phyloP scores from a whole-genome alignment of 30 jellyfish, hydroid and myxozoan genomes.

The Rhopilema esculentum region DNA sequence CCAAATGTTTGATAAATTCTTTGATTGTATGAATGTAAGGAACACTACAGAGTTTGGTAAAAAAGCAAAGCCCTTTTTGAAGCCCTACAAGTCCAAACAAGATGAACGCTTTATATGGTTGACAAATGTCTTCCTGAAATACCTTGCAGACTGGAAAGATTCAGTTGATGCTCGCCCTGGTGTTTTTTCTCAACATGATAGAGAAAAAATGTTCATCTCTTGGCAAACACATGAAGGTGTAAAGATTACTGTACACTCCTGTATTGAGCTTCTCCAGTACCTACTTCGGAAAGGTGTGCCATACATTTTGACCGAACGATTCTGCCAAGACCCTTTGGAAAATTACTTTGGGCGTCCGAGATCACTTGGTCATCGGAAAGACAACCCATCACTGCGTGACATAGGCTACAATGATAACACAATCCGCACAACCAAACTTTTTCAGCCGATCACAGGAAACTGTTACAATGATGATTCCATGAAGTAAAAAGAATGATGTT shows the following conservation, averaged over 20 bases:
- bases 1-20: slow-evolving; percentile 29
- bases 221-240: neutral
- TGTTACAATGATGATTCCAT: no score
- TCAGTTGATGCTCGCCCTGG: neutral
- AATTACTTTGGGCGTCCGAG: neutral
- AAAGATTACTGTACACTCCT: neutral
- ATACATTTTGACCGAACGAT: neutral
- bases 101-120: neutral
- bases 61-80: neutral
- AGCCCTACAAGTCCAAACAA: neutral
- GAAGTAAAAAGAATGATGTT: no score
- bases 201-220: neutral
- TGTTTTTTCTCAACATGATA: neutral
- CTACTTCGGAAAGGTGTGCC: neutral
- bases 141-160: neutral
- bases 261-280: neutral
- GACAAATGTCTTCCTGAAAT: neutral
- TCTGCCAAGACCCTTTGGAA: neutral
- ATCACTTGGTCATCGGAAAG: neutral
- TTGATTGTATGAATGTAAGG: slow-evolving; percentile 11
- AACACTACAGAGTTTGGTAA: neutral
- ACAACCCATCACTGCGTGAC: neutral
- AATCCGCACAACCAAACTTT: no score
- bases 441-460: no score
- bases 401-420: neutral